These are phyloP conservation scores for Platycnemis pennipes DNA, from an alignment of 2,888 invertebrate species.

Conservation along the genomic window DNA sequence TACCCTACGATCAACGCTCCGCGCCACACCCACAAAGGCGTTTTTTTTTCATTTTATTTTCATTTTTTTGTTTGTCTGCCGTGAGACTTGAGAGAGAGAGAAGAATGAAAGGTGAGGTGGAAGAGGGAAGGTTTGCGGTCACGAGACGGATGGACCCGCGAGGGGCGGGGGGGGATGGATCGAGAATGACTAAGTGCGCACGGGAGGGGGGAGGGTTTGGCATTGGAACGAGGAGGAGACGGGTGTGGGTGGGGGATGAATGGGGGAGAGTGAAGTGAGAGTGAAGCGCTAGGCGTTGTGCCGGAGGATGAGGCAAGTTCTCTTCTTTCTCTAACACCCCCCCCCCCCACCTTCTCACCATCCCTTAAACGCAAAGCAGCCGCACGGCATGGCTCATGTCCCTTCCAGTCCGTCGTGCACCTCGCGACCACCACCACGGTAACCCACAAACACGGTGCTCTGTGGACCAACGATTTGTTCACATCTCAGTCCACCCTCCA, in stretches of 20 bases:
- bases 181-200: not conserved
- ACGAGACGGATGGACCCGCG: not conserved
- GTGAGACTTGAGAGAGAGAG: not conserved
- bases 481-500: not conserved
- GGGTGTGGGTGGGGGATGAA: not conserved
- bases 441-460: not conserved
- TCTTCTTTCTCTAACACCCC: conserved; percentile 2
- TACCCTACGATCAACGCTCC: not conserved
- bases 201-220: not conserved
- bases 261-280: conserved; percentile 42
- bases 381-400: conserved; percentile 38
- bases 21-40: not conserved
- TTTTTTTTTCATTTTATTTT: too few relatives aligned
- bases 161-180: not conserved
- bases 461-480: not conserved
- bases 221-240: not conserved
- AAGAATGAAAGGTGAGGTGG: not conserved
- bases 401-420: not conserved
- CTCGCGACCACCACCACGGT: not conserved
- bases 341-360: not conserved
- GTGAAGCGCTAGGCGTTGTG: not conserved
- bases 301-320: conserved; percentile 9
- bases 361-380: conserved; percentile 1
- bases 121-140: not conserved
- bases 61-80: not conserved